phyloP scores from a whole-genome alignment of 2,888 invertebrate genomes.

The Bembecia ichneumoniformis region DNA sequence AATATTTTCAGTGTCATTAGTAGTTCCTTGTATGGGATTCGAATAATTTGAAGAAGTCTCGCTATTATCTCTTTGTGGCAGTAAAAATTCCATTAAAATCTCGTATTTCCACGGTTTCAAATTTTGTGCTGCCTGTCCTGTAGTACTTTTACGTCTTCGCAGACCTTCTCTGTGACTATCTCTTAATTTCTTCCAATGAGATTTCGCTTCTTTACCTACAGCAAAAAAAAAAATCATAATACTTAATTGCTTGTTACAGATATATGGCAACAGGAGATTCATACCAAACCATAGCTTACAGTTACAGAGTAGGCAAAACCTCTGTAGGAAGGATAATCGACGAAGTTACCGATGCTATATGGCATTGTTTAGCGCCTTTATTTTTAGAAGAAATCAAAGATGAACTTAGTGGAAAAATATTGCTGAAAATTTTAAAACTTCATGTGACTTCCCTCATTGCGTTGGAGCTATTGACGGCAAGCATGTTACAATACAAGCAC shows the following conservation, averaged over 20 bases:
- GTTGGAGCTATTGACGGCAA: too few species aligned
- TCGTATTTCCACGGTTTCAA: not conserved
- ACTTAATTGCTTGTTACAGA: too few species aligned
- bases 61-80: not conserved
- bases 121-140: not conserved
- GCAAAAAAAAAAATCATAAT: not conserved
- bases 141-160: not conserved
- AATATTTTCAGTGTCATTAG: constrained; percentile 4
- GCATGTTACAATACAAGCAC: too few species aligned
- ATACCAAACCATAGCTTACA: not conserved
- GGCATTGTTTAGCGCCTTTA: not conserved
- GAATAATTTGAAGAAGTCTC: not conserved
- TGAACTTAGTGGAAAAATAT: not conserved
- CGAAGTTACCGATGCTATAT: not conserved
- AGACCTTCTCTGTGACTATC: not conserved
- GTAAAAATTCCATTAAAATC: not conserved
- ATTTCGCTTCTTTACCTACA: too few species aligned
- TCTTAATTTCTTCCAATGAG: not conserved
- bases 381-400: not conserved
- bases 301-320: not conserved
- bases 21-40: not conserved
- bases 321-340: not conserved
- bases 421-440: too few species aligned
- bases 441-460: too few species aligned
- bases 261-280: not conserved